Base-by-base conservation (phyloP, 2,797 vertebrate genomes). In the Steatocranus sp. region DNA sequence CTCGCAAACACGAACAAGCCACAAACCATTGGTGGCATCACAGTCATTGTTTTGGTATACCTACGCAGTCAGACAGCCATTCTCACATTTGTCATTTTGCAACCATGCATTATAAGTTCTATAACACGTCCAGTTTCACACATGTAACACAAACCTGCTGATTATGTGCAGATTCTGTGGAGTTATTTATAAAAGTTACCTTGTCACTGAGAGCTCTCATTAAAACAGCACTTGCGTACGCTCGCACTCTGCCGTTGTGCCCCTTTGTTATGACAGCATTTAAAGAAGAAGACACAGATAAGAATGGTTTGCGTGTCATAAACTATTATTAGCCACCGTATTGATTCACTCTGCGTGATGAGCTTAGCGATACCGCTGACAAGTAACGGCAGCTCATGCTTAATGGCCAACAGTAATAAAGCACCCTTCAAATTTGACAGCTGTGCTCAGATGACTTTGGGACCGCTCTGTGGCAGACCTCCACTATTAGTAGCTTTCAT, bases 271-370 rank as follows among this genome's bases (percentile, higher is more conserved):
- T 84, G 84, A 84, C 84, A 85, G 53, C 48, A 48, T 78, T 73
- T 79, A 75, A 86, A 50, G 75, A 86, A 61, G 48, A 87, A 10
- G 78, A 77, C 79, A 36, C 82, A 49, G 76, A 76, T 25, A 15
- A 77, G 81, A 83, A 79, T 43, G 76, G n/a, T 54, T 89, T 85
- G 91, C 82, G 89, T 84, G 50, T 54, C 34, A 38, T 70, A 68
- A 86, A 76, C 49, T 87, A 84, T 87, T 86, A 87, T 93, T 74
- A 87, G 77, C 78, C 63, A 49, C 75, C 41, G n/a, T 82, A 87
- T 88, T 49, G 78, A 78, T 77, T 81, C 78, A 54, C 74, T 36
- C 43, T 14, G 76, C 11, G 50, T 75, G 66, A 86, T 76, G 76
- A 36, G 12, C 56, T 70, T 18, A 18, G 43, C 74, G 68, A 20